Evolutionary conservation across 2,113 vertebrate species (phyloP).

Genomic region (Progne subis): DNA sequence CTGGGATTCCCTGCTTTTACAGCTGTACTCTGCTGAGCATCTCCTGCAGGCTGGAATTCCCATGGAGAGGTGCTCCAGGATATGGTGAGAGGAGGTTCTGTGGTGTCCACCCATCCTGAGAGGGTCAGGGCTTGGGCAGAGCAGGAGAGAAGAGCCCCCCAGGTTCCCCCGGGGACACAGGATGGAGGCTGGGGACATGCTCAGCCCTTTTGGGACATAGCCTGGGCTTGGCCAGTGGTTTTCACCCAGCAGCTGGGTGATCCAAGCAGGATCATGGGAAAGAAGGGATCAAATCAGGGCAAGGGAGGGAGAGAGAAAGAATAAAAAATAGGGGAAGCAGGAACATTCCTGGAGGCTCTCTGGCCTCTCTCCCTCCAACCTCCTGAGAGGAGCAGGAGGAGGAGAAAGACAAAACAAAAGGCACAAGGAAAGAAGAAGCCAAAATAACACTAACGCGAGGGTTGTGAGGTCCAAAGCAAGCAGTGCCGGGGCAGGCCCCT

Average conservation of each 20-base stretch:
- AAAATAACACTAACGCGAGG: background rate
- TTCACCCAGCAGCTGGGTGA: background rate
- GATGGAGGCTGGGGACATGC: background rate
- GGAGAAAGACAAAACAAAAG: slow-evolving; percentile 56
- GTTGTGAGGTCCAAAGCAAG: background rate
- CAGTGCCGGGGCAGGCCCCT: background rate
- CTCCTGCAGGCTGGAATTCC: background rate
- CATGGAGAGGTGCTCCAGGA: background rate
- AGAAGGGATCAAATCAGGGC: slow-evolving; percentile 35
- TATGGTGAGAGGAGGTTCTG: background rate
- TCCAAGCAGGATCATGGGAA: slow-evolving; percentile 11
- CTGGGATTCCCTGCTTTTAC: background rate
- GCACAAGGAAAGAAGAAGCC: background rate
- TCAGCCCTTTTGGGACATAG: rapidly evolving
- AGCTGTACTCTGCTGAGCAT: background rate
- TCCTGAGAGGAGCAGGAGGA: slow-evolving; percentile 29
- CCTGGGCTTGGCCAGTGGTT: background rate
- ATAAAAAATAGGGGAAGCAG: background rate
- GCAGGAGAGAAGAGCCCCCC: background rate
- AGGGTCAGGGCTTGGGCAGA: background rate
- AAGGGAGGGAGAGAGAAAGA: background rate
- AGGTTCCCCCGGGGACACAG: background rate
- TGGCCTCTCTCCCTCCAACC: slow-evolving; percentile 37
- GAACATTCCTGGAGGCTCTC: slow-evolving; percentile 59
- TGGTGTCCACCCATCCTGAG: background rate